Evolutionary conservation across 1,140 invertebrate species (phyloP), one percentile per base, ranked within the genome.

Genomic region (Gryon sp.): DNA sequence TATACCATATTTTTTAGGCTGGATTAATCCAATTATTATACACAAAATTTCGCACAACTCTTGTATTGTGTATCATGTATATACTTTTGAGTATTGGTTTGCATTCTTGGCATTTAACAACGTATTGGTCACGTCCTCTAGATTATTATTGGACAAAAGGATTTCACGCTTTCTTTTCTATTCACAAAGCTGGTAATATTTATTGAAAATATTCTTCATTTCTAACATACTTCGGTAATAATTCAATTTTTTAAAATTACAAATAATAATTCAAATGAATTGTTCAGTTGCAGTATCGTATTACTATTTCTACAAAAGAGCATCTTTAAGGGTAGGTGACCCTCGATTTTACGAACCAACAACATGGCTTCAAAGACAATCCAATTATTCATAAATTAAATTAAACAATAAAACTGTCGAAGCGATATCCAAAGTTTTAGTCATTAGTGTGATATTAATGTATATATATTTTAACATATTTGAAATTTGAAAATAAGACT

Each of bases 221-320:
- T n/a, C n/a, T n/a, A n/a, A n/a, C n/a, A n/a, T n/a, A n/a, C n/a
- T n/a, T n/a, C n/a, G n/a, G n/a, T n/a, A n/a, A n/a, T n/a, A n/a
- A n/a, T n/a, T n/a, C n/a, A n/a, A n/a, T n/a, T n/a, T n/a, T n/a
- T n/a, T n/a, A n/a, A n/a, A n/a, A n/a, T n/a, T n/a, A n/a, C n/a
- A n/a, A n/a, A n/a, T n/a, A n/a, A n/a, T n/a, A n/a, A n/a, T n/a
- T n/a, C n/a, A n/a, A n/a, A n/a, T 12, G 6, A 2, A 11, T 34
- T 34, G 11, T 89, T 32, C 76, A 94, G 93, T 92, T 86, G 92
- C 93, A 22, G 91, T 93, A 9, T 89, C 93, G 45, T 94, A 94
- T 84, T 95, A 94, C 84, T 94, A 94, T 74, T 91, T 91, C 57
- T 93, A 92, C 83, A 95, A 94, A 83, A 90, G 92, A 72, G 92